Conservation (phyloP, 2,113 vertebrate species). For the Onychostruthus taczanowskii region DNA sequence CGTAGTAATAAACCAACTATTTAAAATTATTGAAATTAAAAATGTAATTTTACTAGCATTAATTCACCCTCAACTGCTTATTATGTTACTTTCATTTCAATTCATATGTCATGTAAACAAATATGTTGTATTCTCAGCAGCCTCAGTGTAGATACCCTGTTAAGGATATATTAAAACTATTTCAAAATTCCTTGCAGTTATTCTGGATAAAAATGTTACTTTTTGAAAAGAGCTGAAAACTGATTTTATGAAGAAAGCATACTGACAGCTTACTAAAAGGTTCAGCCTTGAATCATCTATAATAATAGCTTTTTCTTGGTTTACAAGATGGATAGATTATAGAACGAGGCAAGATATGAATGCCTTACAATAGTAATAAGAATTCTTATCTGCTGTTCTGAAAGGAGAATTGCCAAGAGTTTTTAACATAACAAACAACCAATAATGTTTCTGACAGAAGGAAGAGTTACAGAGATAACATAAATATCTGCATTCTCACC, state of each 20-base stretch:
- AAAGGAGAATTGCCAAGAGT: slow-evolving; percentile 1
- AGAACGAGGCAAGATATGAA: slow-evolving; percentile 21
- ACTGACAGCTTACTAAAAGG: slow-evolving; percentile 31
- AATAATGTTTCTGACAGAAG: background rate
- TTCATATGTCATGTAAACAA: background rate
- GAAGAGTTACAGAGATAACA: background rate
- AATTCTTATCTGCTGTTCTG: slow-evolving; percentile 38
- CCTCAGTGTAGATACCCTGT: background rate
- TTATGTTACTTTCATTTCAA: background rate
- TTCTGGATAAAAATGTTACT: slow-evolving; percentile 25
- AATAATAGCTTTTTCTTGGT: slow-evolving; percentile 42
- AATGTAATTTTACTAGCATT: background rate
- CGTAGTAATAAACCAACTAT: background rate
- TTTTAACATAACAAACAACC: slow-evolving; percentile 18
- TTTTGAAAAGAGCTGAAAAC: slow-evolving; percentile 14
- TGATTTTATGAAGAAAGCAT: background rate
- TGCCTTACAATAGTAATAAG: slow-evolving; percentile 29
- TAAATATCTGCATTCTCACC: background rate
- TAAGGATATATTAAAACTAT: background rate
- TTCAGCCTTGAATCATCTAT: slow-evolving; percentile 30
- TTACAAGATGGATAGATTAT: slow-evolving; percentile 44
- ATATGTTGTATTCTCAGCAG: background rate
- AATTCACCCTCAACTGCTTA: background rate
- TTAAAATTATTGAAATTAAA: background rate
- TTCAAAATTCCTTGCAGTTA: slow-evolving; percentile 30